Base-by-base conservation (phyloP, 1,140 invertebrate species). In the Dufourea novaeangliae region DNA sequence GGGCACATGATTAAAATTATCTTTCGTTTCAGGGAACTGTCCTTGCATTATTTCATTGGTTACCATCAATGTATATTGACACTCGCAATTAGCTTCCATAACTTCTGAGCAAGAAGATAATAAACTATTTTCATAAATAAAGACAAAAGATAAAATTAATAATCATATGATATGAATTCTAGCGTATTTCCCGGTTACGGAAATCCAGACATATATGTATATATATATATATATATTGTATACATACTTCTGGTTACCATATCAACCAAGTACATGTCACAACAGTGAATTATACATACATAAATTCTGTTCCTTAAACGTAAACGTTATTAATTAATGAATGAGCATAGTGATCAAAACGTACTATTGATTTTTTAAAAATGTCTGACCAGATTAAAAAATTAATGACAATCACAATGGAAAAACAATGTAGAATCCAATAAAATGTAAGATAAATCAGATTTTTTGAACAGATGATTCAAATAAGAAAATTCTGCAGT, bases 241-340 rank as follows among this genome's bases (percentile, higher is more conserved):
- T 22, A 29, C 6, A 57, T 12, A 37, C 12, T 66, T 44, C 41
- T 25, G 22, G 80, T 81, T 71, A 78, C 82, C 41, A 84, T 81
- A 46, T 20, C 69, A 59, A 78, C 82, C 20, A 44, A 46, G 20
- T n/a, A n/a, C n/a, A n/a, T 41, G 7, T 14, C 39, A 75, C 25
- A 83, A 79, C 81, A 83, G n/a, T 57, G 54, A 34, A 63, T 14
- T 62, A 22, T 37, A 20, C 59, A 22, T 25, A 20, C 0, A 37
- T 25, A 25, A 39, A 22, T 39, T 57, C 25, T 20, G 7, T 57
- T 37, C 50, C n/a, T 2, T 37, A 20, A 46, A 20, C 17, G 1
- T 56, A 6, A 7, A 44, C 41, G 20, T 20, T 50, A 50, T 8
- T n/a, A 50, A 50, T n/a, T 46, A 1, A n/a, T 50, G 8, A 20